Evolutionary conservation across 1,140 invertebrate genomes (phyloP).

Genomic region (Bradynema listronoti): DNA sequence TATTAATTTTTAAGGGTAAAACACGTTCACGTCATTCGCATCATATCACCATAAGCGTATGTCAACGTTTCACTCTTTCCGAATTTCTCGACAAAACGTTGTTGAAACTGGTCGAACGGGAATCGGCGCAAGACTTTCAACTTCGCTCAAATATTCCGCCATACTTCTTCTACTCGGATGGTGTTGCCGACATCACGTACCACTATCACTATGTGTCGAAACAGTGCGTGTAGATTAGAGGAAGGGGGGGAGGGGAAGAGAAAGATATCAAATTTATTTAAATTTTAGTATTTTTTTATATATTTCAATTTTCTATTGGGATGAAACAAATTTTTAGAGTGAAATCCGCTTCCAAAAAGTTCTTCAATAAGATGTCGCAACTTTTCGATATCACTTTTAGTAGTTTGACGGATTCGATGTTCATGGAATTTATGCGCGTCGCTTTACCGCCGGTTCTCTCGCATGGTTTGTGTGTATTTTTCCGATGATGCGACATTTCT

Average conservation of each 20-base stretch:
- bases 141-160: conserved; percentile 19
- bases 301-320: neutral
- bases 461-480: conserved; percentile 14
- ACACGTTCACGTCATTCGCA: conserved; percentile 19
- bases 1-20: conserved; percentile 20
- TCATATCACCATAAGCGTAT: conserved; percentile 33
- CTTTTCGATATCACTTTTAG: conserved; percentile 16
- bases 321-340: conserved; percentile 15
- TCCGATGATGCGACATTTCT: too few relatives aligned
- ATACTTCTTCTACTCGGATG: conserved; percentile 13
- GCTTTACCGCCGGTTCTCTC: conserved; percentile 36
- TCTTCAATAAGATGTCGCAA: conserved; percentile 18
- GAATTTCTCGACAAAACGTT: conserved; percentile 21
- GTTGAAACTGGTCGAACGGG: conserved; percentile 17
- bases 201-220: neutral
- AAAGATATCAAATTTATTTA: neutral
- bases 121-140: conserved; percentile 3
- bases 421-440: conserved; percentile 22
- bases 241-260: neutral
- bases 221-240: neutral
- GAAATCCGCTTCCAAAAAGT: conserved; percentile 10
- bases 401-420: conserved; percentile 28
- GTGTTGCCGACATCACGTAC: neutral
- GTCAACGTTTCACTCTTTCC: conserved; percentile 27
- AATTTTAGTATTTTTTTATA: neutral